Conservation (phyloP, 2,888 invertebrate species). For the Ormyrus pomaceus region DNA sequence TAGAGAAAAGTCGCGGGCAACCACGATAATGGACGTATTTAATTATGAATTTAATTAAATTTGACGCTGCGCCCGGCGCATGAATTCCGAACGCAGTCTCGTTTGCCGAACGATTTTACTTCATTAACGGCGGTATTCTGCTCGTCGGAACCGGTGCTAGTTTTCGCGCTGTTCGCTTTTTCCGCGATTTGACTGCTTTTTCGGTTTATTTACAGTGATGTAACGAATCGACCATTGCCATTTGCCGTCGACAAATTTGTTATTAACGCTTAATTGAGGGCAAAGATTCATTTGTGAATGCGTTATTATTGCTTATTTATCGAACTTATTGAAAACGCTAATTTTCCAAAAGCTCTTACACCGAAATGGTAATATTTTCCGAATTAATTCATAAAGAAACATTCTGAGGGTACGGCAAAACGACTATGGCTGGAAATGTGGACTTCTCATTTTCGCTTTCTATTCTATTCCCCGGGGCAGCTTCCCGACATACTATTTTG, state of each 20-base stretch:
- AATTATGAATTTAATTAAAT: slow-evolving; percentile 66
- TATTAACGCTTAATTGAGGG: too few species aligned
- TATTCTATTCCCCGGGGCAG: slow-evolving; percentile 5
- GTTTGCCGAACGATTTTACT: slow-evolving; percentile 36
- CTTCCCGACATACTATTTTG: slow-evolving; percentile 19
- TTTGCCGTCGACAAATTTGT: too few species aligned
- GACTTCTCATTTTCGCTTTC: slow-evolving; percentile 28
- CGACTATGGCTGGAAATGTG: neutral
- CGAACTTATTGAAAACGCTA: too few species aligned
- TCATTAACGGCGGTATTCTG: slow-evolving; percentile 37
- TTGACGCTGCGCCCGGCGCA: slow-evolving; percentile 10
- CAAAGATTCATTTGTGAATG: too few species aligned
- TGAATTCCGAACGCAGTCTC: slow-evolving; percentile 19
- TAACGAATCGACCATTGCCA: too few species aligned
- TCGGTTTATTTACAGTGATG: too few species aligned
- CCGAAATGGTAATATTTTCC: neutral
- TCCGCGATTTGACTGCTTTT: too few species aligned
- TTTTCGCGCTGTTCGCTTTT: neutral
- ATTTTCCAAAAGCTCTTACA: too few species aligned
- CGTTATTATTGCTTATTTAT: too few species aligned
- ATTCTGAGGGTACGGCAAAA: neutral
- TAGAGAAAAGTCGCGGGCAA: slow-evolving; percentile 40
- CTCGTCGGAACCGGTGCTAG: neutral
- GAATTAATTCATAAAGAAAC: neutral
- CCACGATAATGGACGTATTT: slow-evolving; percentile 62